Conservation (phyloP, 1,140 invertebrate genomes). For the Drosophila dunni region DNA sequence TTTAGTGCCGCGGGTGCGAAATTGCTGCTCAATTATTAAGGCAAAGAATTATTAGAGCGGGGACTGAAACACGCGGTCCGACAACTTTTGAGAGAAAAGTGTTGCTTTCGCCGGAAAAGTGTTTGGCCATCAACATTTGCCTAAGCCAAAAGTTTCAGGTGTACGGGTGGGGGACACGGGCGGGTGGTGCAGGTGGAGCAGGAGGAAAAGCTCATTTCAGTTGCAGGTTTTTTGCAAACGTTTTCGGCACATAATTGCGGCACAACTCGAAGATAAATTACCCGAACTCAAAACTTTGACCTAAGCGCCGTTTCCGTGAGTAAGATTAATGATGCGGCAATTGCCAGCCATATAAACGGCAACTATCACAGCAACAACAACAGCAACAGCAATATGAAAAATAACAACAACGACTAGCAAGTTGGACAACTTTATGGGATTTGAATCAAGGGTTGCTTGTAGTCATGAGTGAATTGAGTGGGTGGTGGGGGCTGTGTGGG, state of each 20-base stretch:
- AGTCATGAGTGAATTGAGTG: not conserved
- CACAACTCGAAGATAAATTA: conserved; percentile 77
- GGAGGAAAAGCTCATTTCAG: not conserved
- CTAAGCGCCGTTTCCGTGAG: conserved; percentile 80
- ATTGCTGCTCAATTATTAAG: conserved; percentile 78
- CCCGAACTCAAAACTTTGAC: conserved; percentile 81
- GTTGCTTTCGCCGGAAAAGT: conserved; percentile 1
- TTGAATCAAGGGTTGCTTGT: conserved; percentile 73
- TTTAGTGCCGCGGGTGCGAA: conserved; percentile 79
- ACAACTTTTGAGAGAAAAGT: conserved; percentile 11
- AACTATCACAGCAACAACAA: conserved; percentile 72
- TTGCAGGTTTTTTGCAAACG: conserved; percentile 32
- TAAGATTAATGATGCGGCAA: conserved; percentile 82
- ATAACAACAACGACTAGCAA: conserved; percentile 49
- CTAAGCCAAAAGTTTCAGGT: conserved; percentile 2
- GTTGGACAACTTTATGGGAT: conserved; percentile 77
- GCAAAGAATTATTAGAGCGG: conserved; percentile 71
- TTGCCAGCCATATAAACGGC: conserved; percentile 73
- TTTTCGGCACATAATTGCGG: conserved; percentile 75
- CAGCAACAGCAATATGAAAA: conserved; percentile 42
- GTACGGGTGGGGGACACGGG: not conserved
- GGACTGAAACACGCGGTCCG: conserved; percentile 9
- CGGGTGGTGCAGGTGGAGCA: not conserved
- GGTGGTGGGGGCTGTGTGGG: not conserved
- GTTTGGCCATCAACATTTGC: conserved; percentile 26